phyloP scores from a whole-genome alignment of 1,140 invertebrate species.

The Manduca sexta region DNA sequence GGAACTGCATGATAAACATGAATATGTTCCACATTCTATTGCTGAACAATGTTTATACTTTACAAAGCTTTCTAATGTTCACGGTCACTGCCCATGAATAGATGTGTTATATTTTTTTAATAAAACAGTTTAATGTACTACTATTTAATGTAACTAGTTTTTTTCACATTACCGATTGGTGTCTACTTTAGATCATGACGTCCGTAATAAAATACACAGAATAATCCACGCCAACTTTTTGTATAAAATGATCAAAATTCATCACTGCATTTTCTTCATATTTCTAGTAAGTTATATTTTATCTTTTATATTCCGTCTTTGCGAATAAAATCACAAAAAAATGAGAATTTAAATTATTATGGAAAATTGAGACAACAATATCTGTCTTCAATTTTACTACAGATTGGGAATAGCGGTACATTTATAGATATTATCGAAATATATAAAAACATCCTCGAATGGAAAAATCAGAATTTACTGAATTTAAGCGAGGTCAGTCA shows the following conservation, averaged over 20 bases:
- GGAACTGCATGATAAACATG: too few species aligned
- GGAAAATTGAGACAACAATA: background rate
- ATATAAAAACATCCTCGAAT: conserved; percentile 53
- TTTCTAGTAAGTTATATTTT: conserved; percentile 34
- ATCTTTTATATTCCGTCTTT: background rate
- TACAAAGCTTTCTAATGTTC: conserved; percentile 9
- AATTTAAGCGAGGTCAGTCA: conserved; percentile 56
- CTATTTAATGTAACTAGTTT: too few species aligned
- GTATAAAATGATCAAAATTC: conserved; percentile 25
- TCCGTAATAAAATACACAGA: too few species aligned
- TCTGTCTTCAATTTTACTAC: conserved; percentile 8
- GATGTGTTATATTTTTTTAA: conserved; percentile 6
- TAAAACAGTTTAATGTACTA: too few species aligned
- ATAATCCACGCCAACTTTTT: too few species aligned
- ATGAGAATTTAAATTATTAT: background rate
- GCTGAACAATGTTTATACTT: too few species aligned
- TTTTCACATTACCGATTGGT: background rate
- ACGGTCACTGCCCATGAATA: conserved; percentile 14
- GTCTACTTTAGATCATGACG: background rate
- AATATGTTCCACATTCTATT: too few species aligned
- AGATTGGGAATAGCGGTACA: conserved; percentile 44
- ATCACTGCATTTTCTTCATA: conserved; percentile 27
- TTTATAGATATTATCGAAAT: conserved; percentile 55
- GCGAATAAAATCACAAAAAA: background rate
- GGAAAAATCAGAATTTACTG: conserved; percentile 46